Evolutionary conservation across 1,140 invertebrate species (phyloP).

Genomic region (Prorops nasuta): DNA sequence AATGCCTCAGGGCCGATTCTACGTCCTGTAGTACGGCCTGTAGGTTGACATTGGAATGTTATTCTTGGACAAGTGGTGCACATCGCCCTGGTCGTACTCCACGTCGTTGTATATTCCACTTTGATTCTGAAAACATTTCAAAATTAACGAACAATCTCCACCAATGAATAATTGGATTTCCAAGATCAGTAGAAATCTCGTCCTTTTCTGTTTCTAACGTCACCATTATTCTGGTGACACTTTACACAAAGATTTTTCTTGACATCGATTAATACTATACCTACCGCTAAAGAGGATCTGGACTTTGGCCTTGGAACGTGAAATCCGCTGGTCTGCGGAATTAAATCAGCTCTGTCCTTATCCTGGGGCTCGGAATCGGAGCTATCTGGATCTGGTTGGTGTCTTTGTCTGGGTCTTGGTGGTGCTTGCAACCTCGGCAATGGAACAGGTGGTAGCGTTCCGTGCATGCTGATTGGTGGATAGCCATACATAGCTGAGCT

Average conservation of each 20-base stretch:
- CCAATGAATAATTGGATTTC: too few relatives aligned
- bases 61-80: constrained; percentile 60
- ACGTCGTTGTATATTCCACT: constrained; percentile 86
- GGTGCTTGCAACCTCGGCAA: constrained; percentile 62
- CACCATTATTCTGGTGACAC: too few relatives aligned
- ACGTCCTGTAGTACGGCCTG: constrained; percentile 56
- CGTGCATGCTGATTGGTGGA: constrained; percentile 63
- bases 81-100: constrained; percentile 73
- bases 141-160: too few relatives aligned
- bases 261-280: too few relatives aligned
- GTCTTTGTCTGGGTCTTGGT: constrained; percentile 40
- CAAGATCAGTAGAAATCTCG: too few relatives aligned
- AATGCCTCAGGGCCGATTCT: too few relatives aligned
- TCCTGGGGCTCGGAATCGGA: constrained; percentile 63
- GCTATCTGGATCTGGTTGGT: constrained; percentile 52
- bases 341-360: constrained; percentile 72
- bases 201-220: too few relatives aligned
- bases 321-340: constrained; percentile 57
- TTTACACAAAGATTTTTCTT: too few relatives aligned
- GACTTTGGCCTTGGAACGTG: constrained; percentile 77
- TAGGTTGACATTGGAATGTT: constrained; percentile 72
- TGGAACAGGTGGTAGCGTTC: constrained; percentile 70
- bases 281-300: constrained; percentile 69
- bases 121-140: constrained; percentile 73
- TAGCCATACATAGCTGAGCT: constrained; percentile 82